Base-by-base conservation (phyloP, 92 coral and sea anemone species). In the Epizoanthus ramosus region DNA sequence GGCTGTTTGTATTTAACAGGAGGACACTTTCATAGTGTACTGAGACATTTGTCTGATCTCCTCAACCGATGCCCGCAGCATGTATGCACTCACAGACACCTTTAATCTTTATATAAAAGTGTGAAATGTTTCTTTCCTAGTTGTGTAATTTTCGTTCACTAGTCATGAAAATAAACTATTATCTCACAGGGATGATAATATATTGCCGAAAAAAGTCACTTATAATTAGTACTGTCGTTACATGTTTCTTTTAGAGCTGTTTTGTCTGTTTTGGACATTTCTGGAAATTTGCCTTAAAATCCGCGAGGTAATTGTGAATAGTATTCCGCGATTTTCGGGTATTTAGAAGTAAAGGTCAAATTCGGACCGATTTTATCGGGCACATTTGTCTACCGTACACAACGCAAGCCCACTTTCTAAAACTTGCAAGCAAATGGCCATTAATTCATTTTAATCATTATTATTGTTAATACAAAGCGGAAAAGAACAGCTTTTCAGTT, bases 1-100 rank as follows among this genome's bases (percentile, higher is more conserved):
- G 82, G 50, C 82, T 77, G 70, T 63, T 77, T 61, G 59, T 37
- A 43, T n/a, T 77, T 77, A 60, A 24, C 64, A 74, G 17, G 57
- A 74, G 65, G 39, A 3, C 56, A 43, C 45, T 18, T 35, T 60
- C 70, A 35, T 52, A 24, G 13, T 74, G 47, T 75, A 33, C 25
- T 19, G 71, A 33, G 28, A 31, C 58, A 17, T 77, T 60, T 77
- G 69, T 37, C 66, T 43, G 58, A 61, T 77, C 63, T 77, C 82
- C 17, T 17, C 57, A 60, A 14, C 71, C 82, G 21, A 22, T 21
- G 70, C 82, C 82, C 23, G 58, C 28, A 69, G 69, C 54, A 50
- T 50, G 54, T 2, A 12, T 50, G 58, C 82, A 22, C 60, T 15
- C 54, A 41, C 39, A 54, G 66, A 19, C 64, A 60, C 9, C 31